phyloP scores from a whole-genome alignment of 1,140 invertebrate species.

The Prorops nasuta region DNA sequence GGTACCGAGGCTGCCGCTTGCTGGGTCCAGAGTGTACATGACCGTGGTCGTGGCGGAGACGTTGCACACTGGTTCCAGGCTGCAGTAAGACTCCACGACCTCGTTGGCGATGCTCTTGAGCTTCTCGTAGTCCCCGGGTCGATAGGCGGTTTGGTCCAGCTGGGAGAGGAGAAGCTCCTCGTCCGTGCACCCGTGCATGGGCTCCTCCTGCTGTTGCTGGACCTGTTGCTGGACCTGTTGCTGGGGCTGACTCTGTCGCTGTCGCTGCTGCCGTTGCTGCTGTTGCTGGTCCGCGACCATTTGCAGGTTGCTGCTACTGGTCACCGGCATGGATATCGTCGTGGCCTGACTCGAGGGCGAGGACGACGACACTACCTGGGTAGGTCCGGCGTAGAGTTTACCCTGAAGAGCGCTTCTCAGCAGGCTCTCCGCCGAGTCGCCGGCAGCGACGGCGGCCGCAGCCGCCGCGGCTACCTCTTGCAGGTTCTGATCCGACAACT shows the following conservation, averaged over 20 bases:
- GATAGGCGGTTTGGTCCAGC: conserved; percentile 61
- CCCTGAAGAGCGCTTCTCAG: conserved; percentile 79
- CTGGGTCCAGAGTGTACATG: conserved; percentile 52
- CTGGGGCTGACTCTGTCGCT: conserved; percentile 57
- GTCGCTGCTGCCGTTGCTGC: conserved; percentile 49
- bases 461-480: conserved; percentile 47
- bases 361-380: conserved; percentile 41
- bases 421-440: conserved; percentile 68
- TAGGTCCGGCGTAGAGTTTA: conserved; percentile 50
- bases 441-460: conserved; percentile 33
- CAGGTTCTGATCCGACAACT: conserved; percentile 69
- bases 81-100: conserved; percentile 70
- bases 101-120: conserved; percentile 70
- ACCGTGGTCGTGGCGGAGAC: conserved; percentile 56
- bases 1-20: conserved; percentile 49
- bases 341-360: conserved; percentile 36
- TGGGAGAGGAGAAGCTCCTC: conserved; percentile 73
- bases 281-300: conserved; percentile 8
- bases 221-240: conserved; percentile 47
- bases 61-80: conserved; percentile 61
- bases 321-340: conserved; percentile 25
- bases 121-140: conserved; percentile 51
- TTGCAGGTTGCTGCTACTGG: conserved; percentile 21
- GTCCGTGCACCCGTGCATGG: conserved; percentile 70
- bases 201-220: conserved; percentile 58